Base-by-base conservation (phyloP, 2,888 invertebrate species). In the Seira ritae region DNA sequence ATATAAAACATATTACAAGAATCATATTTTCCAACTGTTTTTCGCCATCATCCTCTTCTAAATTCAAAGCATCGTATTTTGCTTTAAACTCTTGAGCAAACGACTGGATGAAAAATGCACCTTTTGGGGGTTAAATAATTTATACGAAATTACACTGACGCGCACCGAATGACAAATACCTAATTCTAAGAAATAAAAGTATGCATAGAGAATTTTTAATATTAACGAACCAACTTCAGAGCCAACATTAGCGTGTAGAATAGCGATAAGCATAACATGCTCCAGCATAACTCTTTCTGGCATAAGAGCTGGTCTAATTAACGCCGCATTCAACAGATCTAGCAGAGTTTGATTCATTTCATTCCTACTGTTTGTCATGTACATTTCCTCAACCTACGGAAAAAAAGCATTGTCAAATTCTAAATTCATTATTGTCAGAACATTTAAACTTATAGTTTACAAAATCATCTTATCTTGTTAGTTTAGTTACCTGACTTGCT, bases 181-280 rank as follows among this genome's bases (percentile, higher is more conserved):
- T n/a, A n/a, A n/a, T n/a, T n/a, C n/a, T n/a, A n/a, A n/a, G n/a
- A n/a, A n/a, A n/a, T n/a, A n/a, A n/a, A n/a, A n/a, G n/a, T n/a
- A n/a, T n/a, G n/a, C n/a, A n/a, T n/a, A n/a, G n/a, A n/a, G n/a
- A n/a, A n/a, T n/a, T n/a, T n/a, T n/a, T n/a, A n/a, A n/a, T n/a
- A n/a, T n/a, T n/a, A 46, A 12, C 92, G 91, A 89, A 94, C 97
- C 97, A 72, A 98, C 94, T 93, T 99, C 98, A 1, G 94, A 94
- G 15, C 96, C 98, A 55, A 98, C 93, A 90, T 97, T 97, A 0
- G 96, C 96, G 91, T 98, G 97, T 37, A 98, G 91, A 85, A 96
- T 93, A 0, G 96, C 93, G 15, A 98, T 92, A 0, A 98, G 90
- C 88, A 97, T 94, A 31, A 95, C 94, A 90, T 97, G 95, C 89